These are phyloP conservation scores for Camptogramma bilineatum DNA, from an alignment of 2,888 invertebrate genomes.

Conservation along the genomic window DNA sequence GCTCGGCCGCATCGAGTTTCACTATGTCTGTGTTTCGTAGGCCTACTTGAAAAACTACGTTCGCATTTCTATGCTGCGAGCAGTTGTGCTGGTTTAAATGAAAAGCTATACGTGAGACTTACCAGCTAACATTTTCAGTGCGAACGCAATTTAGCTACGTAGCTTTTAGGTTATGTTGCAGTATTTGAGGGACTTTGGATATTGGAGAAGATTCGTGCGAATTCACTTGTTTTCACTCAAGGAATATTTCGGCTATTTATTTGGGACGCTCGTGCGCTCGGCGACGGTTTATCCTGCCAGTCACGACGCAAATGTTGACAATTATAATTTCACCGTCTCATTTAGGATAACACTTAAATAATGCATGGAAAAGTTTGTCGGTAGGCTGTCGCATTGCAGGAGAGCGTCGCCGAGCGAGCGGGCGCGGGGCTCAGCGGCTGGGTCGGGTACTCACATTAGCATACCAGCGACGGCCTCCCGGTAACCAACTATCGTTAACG, in stretches of 20 bases:
- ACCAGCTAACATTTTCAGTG: slow-evolving; percentile 1
- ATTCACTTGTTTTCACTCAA: slow-evolving; percentile 27
- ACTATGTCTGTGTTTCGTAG: slow-evolving; percentile 8
- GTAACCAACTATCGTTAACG: slow-evolving; percentile 81
- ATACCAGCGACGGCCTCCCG: slow-evolving; percentile 81
- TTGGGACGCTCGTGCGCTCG: slow-evolving; percentile 36
- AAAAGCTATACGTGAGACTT: slow-evolving; percentile 9
- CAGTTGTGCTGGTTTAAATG: slow-evolving; percentile 6
- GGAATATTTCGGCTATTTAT: slow-evolving; percentile 2
- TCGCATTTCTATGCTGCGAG: neutral
- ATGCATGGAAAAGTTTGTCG: slow-evolving; percentile 39
- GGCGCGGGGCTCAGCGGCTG: slow-evolving; percentile 12
- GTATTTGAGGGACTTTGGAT: neutral
- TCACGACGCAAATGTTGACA: slow-evolving; percentile 19
- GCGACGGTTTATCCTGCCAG: slow-evolving; percentile 22
- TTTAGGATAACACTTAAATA: slow-evolving; percentile 36
- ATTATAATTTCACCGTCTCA: slow-evolving; percentile 19
- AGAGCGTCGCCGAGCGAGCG: slow-evolving; percentile 51
- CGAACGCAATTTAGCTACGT: neutral
- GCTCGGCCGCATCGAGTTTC: slow-evolving; percentile 7
- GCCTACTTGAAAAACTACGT: slow-evolving; percentile 18
- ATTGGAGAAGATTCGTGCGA: neutral
- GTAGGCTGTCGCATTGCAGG: slow-evolving; percentile 78
- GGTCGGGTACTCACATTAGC: slow-evolving; percentile 80
- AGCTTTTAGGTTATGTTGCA: neutral